Evolutionary conservation across 2,797 vertebrate genomes (phyloP), one percentile per base, ranked within the genome.

Genomic region (Picus viridis): DNA sequence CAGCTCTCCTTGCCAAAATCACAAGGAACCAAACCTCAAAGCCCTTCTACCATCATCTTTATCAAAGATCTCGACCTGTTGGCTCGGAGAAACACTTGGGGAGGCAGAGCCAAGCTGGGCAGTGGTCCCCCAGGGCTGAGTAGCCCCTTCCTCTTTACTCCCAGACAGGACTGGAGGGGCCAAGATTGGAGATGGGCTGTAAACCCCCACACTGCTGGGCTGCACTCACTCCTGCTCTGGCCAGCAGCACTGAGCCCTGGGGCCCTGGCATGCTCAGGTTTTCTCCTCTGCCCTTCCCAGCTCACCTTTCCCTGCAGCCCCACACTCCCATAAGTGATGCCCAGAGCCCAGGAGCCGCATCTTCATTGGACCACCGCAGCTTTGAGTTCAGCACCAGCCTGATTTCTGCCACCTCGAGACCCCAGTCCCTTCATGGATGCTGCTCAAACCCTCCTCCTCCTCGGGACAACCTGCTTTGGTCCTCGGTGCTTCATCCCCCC

Each of bases 251-350:
- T 2, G 2, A 90, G 49, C 34, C 54, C 6, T 4, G 14, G 30
- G 30, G 10, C 20, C 30, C 57, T 0, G 0, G 27, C 5, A 12
- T 12, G 9, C 49, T 7, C 34, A 2, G 5, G 4, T 36, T 90
- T 73, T 12, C 5, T 39, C 70, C 59, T 81, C 49, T 47, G 22
- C 30, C 20, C 61, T 32, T 65, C 3, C 86, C 58, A 5, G 2
- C 8, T 23, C 49, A 23, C 65, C 70, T 58, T 65, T 10, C 22
- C 27, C 2, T 1, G 39, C 71, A 49, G 63, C 59, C 64, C 39
- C 57, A 18, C 26, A 0, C 43, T 57, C n/a, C 74, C 7, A 2
- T 3, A 27, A 67, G 26, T 0, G 30, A 74, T 32, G 65, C 62
- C 30, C 84, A 39, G 30, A 63, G 32, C n/a, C 57, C 2, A 0